phyloP scores from a whole-genome alignment of 2,797 vertebrate genomes.

The Coluber constrictor region DNA sequence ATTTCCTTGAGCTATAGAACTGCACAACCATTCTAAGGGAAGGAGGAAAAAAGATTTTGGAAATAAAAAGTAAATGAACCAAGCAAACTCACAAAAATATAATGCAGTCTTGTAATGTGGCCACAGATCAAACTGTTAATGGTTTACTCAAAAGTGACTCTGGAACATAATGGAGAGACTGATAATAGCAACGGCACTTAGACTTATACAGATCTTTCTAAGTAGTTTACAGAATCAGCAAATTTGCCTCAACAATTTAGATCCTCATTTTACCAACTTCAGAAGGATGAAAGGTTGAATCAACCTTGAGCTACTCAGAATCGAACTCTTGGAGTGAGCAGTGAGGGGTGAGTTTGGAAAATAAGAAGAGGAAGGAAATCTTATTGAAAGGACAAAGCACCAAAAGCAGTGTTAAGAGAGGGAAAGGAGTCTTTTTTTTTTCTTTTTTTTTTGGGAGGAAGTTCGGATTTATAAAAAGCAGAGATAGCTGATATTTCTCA shows the following conservation, averaged over 20 bases:
- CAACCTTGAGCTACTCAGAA: too few species aligned
- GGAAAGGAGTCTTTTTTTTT: background rate
- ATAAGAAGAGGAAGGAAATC: background rate
- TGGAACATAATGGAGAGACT: background rate
- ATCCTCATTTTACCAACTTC: too few species aligned
- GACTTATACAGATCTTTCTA: too few species aligned
- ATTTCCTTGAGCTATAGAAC: background rate
- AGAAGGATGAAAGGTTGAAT: too few species aligned
- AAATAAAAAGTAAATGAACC: background rate
- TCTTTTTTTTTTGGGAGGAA: background rate
- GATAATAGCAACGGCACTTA: background rate
- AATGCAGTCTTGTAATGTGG: background rate
- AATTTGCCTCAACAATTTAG: too few species aligned
- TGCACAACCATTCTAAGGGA: background rate
- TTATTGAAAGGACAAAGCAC: slow-evolving; percentile 3
- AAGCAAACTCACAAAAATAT: background rate
- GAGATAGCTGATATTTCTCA: background rate
- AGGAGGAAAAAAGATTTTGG: background rate
- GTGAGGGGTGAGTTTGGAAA: background rate
- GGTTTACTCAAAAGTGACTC: background rate
- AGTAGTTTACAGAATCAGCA: too few species aligned
- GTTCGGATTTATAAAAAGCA: background rate
- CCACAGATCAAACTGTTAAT: background rate
- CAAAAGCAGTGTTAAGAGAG: background rate
- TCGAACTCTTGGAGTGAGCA: too few species aligned